phyloP scores from a whole-genome alignment of 2,888 invertebrate species.

The Dicyrtomina minuta region DNA sequence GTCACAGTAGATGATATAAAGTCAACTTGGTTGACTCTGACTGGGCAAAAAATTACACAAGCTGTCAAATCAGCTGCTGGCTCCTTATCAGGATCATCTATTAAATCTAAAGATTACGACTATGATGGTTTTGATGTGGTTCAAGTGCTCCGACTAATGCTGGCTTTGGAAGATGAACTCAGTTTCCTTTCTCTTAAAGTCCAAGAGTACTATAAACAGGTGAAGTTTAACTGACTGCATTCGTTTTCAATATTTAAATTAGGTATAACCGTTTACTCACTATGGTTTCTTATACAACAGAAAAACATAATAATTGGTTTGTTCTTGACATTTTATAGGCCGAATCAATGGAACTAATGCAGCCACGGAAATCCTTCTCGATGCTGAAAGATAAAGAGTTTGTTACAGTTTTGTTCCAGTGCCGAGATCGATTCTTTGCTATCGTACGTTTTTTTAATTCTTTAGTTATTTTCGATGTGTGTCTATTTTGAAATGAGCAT shows the following conservation, averaged over 20 bases:
- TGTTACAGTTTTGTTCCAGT: conserved; percentile 45
- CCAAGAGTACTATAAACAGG: conserved; percentile 44
- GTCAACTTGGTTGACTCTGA: conserved; percentile 46
- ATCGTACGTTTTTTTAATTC: conserved; percentile 40
- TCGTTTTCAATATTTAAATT: not conserved
- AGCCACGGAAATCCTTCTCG: conserved; percentile 39
- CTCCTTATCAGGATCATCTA: not conserved
- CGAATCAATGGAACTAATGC: conserved; percentile 46
- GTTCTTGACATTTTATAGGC: conserved; percentile 36
- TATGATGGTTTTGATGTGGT: conserved; percentile 46
- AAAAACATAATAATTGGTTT: no score
- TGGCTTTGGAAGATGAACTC: conserved; percentile 46
- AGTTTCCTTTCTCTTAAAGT: conserved; percentile 48
- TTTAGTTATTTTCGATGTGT: not conserved
- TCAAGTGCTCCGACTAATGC: conserved; percentile 45
- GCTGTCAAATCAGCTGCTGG: conserved; percentile 7
- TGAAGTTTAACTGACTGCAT: conserved; percentile 9
- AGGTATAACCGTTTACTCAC: no score
- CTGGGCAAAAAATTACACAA: conserved; percentile 30
- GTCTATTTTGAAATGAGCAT: no score
- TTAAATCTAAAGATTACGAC: conserved; percentile 34
- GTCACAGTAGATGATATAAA: conserved; percentile 47
- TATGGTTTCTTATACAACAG: no score
- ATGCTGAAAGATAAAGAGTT: conserved; percentile 49
- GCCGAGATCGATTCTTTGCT: conserved; percentile 48